Base-by-base conservation (phyloP, 2,888 invertebrate genomes). In the Drosophila neotestacea region DNA sequence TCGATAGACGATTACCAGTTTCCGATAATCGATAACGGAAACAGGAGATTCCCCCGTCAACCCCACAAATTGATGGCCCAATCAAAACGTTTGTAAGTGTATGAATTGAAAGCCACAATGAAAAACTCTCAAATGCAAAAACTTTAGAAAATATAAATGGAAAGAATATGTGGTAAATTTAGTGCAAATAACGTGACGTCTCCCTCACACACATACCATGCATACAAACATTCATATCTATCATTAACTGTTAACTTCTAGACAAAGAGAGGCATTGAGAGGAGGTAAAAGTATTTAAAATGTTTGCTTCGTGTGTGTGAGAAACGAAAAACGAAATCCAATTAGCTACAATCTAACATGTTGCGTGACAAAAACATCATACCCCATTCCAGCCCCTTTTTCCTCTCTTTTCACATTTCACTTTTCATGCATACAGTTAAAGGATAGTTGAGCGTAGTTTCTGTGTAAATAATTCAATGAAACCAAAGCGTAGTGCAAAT, bases 381-480 rank as follows among this genome's bases (percentile, higher is more conserved):
- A 63, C 63, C 39, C 46, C 42, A 42, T 34, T 36, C 9, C 32
- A 6, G 5, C 13, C 44, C 44, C 7, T 6, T 34, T n/a, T 10
- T 1, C 22, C 6, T 22, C 9, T n/a, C 9, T 42, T 9, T 9
- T 10, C 6, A 4, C 28, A 10, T 10, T 30, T 47, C 4, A 30
- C 22, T 22, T 22, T n/a, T 6, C 55, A 58, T 47, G 36, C 66
- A 60, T 34, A 69, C 47, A 70, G 65, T 61, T 54, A 34, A 71
- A 36, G 70, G 42, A 58, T 70, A 70, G 64, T 68, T 77, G 60
- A 85, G 70, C 65, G 50, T 70, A 70, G 66, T 68, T 76, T 85
- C 65, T 68, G 61, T 87, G 88, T 84, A 84, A 87, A 87, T 87
- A 84, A 64, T 81, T 77, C 50, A 79, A 73, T 70, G 51, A 56